These are phyloP conservation scores for Heloderma charlesbogerti DNA, from an alignment of 2,113 vertebrate genomes.

Conservation along the genomic window DNA sequence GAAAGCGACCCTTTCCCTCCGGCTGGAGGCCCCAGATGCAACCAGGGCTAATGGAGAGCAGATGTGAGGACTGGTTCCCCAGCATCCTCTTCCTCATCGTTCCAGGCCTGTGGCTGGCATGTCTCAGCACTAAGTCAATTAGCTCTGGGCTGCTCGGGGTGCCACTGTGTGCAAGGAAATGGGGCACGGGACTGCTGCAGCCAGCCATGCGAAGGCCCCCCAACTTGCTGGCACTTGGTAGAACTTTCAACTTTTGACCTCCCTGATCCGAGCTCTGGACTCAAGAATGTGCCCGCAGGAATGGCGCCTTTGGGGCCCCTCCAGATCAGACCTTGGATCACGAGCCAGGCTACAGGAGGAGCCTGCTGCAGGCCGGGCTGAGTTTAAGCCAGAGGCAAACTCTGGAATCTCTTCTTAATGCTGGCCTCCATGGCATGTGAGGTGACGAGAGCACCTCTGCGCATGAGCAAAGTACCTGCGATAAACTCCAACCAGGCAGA, in stretches of 20 bases:
- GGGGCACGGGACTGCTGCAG: neutral
- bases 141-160: neutral
- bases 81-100: neutral
- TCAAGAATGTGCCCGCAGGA: neutral
- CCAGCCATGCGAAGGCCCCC: neutral
- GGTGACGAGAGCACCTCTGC: neutral
- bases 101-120: neutral
- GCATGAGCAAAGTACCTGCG: neutral
- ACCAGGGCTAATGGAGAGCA: neutral
- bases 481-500: neutral
- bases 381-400: too few species aligned
- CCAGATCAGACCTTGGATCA: too few species aligned
- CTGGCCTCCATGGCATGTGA: too few species aligned
- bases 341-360: too few species aligned
- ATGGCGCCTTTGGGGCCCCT: neutral
- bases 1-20: neutral
- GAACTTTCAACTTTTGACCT: neutral
- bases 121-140: neutral
- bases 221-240: neutral
- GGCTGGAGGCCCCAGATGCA: neutral
- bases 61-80: neutral
- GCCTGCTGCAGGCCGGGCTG: too few species aligned
- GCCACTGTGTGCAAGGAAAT: neutral
- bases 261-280: neutral
- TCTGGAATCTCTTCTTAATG: neutral